These are phyloP conservation scores for Xanthostigma xanthostigma DNA, from an alignment of 2,888 invertebrate genomes.

Conservation along the genomic window DNA sequence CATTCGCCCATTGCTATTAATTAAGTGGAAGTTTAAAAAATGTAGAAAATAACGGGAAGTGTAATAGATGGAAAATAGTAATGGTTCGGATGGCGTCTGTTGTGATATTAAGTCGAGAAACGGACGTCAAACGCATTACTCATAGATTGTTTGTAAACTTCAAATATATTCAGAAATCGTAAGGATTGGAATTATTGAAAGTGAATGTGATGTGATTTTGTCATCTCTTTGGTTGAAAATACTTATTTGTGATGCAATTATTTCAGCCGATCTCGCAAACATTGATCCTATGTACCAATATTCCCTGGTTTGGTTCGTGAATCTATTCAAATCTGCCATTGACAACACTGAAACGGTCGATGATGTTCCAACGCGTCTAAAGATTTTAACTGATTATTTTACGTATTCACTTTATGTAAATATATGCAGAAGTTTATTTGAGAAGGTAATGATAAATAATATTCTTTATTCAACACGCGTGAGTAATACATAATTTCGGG, in stretches of 20 bases:
- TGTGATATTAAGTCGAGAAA: no score
- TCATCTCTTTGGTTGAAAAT: no score
- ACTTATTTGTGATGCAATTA: slow-evolving; percentile 5
- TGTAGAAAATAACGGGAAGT: no score
- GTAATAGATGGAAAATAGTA: no score
- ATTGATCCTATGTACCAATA: slow-evolving; percentile 98
- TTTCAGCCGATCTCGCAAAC: slow-evolving; percentile 64
- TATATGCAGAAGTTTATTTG: slow-evolving; percentile 86
- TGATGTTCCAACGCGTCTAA: slow-evolving; percentile 55
- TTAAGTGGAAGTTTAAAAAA: no score
- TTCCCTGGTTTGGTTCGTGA: slow-evolving; percentile 86
- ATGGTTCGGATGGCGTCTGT: no score
- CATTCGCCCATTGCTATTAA: no score
- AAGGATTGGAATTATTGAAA: no score
- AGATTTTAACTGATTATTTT: slow-evolving; percentile 63
- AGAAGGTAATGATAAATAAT: slow-evolving; percentile 43
- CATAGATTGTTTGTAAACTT: neutral
- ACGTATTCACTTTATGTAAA: slow-evolving; percentile 82
- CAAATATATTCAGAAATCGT: no score
- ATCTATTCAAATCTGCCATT: slow-evolving; percentile 71
- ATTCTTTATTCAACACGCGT: neutral
- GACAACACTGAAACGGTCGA: slow-evolving; percentile 78
- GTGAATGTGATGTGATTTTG: no score
- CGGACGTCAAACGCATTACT: no score
- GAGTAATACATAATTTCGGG: no score